Percentiles rank a stretch among this genome's conserved stretches.
Evolutionary conservation across 2,888 invertebrate genomes (phyloP).

Genomic region (Thera britannica): DNA sequence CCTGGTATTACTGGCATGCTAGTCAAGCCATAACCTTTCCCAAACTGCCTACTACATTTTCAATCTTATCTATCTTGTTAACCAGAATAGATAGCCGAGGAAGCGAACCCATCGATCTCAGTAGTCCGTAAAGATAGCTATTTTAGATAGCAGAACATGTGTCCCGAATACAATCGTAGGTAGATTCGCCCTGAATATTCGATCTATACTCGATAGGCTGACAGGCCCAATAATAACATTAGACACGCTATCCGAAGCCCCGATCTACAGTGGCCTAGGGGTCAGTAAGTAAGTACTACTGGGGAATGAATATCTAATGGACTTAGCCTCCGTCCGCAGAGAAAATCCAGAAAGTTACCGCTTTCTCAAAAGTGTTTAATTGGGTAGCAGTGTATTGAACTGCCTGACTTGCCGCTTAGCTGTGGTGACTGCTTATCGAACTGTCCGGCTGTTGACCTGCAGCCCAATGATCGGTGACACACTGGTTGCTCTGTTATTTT

Average conservation of each 20-base stretch:
- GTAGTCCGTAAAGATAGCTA: conserved; percentile 26
- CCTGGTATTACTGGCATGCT: not conserved
- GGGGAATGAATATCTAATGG: not conserved
- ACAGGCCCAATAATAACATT: conserved; percentile 27
- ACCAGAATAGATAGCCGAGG: conserved; percentile 27
- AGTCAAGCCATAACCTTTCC: conserved; percentile 31
- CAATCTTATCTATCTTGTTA: conserved; percentile 19
- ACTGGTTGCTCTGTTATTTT: conserved; percentile 12
- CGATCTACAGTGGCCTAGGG: conserved; percentile 1
- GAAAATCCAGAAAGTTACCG: not conserved
- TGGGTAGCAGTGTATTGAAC: not conserved
- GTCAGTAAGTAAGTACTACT: not conserved
- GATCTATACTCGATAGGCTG: conserved; percentile 18
- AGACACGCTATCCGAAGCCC: conserved; percentile 15
- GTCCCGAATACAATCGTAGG: conserved; percentile 25
- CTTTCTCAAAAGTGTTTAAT: not conserved
- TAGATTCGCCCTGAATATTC: conserved; percentile 13
- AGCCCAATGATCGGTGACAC: conserved; percentile 38
- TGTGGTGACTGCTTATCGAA: conserved; percentile 31
- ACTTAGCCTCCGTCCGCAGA: not conserved
- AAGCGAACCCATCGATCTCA: conserved; percentile 27
- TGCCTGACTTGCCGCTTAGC: conserved; percentile 10
- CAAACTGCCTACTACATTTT: conserved; percentile 1
- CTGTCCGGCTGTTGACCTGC: conserved; percentile 40
- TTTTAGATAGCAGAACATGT: conserved; percentile 27